Conservation (phyloP, 2,888 invertebrate species). For the Disparrhopalites patrizii region DNA sequence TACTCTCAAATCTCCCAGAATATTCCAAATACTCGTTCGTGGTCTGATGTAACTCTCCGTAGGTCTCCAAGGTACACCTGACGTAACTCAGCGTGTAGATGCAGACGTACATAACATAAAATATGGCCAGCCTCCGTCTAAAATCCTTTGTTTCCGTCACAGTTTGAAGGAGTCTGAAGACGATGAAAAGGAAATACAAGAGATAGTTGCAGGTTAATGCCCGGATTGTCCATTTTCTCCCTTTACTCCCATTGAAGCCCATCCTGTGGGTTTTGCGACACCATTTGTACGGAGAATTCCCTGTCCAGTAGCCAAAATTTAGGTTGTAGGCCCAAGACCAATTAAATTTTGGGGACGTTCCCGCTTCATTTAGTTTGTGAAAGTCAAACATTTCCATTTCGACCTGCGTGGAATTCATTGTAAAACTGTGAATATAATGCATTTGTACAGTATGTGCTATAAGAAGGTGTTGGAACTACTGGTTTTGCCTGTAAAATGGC, state of each 20-base stretch:
- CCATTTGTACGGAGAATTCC: neutral
- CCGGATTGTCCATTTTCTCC: neutral
- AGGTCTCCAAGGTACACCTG: neutral
- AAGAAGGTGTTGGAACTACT: too few relatives aligned
- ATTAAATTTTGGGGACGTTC: neutral
- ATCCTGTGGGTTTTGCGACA: neutral
- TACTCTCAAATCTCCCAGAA: neutral
- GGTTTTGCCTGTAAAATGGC: too few relatives aligned
- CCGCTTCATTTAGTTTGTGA: too few relatives aligned
- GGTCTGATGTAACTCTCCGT: neutral
- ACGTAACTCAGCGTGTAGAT: neutral
- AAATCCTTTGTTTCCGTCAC: neutral
- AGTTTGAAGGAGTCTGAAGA: neutral
- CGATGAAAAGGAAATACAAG: neutral
- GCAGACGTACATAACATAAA: neutral
- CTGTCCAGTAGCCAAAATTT: neutral
- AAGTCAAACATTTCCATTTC: too few relatives aligned
- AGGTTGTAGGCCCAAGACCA: neutral
- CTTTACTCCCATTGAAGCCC: neutral
- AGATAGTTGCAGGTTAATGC: neutral
- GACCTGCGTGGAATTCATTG: too few relatives aligned
- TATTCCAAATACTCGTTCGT: neutral
- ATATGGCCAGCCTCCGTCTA: neutral
- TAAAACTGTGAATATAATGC: too few relatives aligned
- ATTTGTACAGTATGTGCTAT: too few relatives aligned